Evolutionary conservation across 2,113 vertebrate genomes (phyloP).

Genomic region (Lagopus leucura): DNA sequence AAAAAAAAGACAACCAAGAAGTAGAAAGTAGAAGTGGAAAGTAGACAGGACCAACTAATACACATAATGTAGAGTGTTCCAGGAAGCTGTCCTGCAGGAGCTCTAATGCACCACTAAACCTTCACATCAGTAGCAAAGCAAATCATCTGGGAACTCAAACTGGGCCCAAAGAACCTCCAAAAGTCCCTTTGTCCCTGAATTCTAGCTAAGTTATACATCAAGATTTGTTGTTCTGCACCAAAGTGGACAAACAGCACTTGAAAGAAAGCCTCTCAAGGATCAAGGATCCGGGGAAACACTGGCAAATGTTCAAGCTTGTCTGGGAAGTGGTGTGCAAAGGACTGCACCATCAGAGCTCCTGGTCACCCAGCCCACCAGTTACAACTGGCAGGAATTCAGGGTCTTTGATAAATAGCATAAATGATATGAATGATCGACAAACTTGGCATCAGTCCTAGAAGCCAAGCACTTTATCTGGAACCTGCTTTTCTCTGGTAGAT

Average conservation of each 20-base stretch:
- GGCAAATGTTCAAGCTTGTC: neutral
- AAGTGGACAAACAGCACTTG: neutral
- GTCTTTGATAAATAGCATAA: neutral
- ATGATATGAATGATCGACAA: neutral
- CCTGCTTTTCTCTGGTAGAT: neutral
- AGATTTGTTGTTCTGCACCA: neutral
- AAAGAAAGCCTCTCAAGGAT: neutral
- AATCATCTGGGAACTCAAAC: neutral
- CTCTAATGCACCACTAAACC: neutral
- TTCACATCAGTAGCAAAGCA: neutral
- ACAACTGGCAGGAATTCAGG: neutral
- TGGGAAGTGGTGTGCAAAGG: neutral
- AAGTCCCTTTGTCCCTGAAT: neutral
- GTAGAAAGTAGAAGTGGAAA: slow-evolving; percentile 4
- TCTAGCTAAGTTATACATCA: neutral
- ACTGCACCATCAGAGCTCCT: neutral
- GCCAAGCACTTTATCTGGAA: neutral
- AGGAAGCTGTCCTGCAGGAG: neutral
- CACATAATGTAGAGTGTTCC: neutral
- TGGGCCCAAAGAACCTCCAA: neutral
- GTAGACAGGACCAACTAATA: slow-evolving; percentile 8
- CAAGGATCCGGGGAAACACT: neutral
- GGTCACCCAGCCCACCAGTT: neutral
- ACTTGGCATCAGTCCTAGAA: neutral
- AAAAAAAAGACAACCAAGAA: slow-evolving; percentile 51